phyloP scores from a whole-genome alignment of 2,797 vertebrate genomes.

The Parauchenoglanis ngamensis region DNA sequence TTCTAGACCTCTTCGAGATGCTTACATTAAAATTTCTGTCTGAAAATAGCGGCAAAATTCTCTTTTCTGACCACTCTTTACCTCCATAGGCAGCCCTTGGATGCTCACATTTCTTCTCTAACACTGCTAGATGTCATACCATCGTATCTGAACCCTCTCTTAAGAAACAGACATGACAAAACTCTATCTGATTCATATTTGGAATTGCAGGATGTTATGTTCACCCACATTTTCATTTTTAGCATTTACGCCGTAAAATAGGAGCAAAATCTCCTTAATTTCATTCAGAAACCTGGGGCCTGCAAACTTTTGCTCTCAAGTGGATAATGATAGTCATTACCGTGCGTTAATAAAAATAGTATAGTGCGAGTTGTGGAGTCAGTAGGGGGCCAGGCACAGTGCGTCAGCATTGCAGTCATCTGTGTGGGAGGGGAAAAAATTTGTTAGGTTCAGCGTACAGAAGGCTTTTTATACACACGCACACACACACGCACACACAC shows the following conservation, averaged over 20 bases:
- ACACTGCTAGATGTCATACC: neutral
- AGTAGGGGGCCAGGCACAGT: constrained; percentile 6
- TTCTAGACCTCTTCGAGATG: neutral
- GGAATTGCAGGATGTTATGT: neutral
- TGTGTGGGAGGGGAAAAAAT: neutral
- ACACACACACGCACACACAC: neutral
- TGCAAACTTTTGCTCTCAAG: neutral
- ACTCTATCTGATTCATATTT: no score
- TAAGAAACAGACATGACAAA: neutral
- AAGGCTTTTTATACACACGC: neutral
- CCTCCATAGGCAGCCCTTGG: neutral
- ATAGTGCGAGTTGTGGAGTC: constrained; percentile 12
- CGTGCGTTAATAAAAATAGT: constrained; percentile 14
- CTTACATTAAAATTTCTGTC: neutral
- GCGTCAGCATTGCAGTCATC: constrained; percentile 28
- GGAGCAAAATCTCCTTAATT: neutral
- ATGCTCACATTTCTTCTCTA: neutral
- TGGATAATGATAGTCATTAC: neutral
- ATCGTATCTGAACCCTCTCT: neutral
- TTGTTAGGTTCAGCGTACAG: neutral
- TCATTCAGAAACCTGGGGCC: neutral
- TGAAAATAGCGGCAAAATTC: neutral
- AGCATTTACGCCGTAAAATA: neutral
- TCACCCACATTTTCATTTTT: neutral
- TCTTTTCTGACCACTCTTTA: neutral